A percentile compares a stretch with the other conserved stretches of the same genome.
phyloP scores from a whole-genome alignment of 2,888 invertebrate species.

The Saturnia pavonia region DNA sequence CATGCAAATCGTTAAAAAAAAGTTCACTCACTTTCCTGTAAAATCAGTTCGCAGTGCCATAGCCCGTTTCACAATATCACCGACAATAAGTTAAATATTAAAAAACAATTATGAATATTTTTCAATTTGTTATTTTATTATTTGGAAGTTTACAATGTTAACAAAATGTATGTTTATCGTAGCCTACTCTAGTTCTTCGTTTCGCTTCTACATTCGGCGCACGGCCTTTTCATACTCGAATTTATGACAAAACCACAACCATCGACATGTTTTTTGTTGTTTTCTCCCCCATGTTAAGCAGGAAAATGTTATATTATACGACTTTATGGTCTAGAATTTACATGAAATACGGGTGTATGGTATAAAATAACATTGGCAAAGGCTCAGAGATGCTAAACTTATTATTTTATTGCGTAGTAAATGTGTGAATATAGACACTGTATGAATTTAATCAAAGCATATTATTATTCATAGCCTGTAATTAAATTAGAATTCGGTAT shows the following conservation, averaged over 20 bases:
- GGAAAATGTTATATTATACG: slow-evolving; percentile 26
- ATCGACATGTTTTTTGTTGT: slow-evolving; percentile 6
- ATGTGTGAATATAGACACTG: slow-evolving; percentile 42
- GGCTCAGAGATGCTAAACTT: slow-evolving; percentile 44
- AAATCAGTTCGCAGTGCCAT: no score
- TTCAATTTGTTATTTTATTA: neutral
- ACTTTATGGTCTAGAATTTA: slow-evolving; percentile 29
- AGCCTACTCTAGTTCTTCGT: neutral
- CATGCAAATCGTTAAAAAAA: no score
- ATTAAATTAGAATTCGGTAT: neutral
- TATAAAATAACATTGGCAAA: slow-evolving; percentile 14
- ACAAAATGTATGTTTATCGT: neutral
- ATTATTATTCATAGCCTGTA: no score
- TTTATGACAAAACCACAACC: slow-evolving; percentile 1
- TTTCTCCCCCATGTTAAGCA: slow-evolving; percentile 4
- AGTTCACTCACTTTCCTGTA: no score
- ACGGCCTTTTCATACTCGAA: neutral
- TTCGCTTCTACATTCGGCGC: neutral
- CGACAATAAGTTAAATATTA: no score
- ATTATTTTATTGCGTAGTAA: slow-evolving; percentile 57
- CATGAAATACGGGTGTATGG: slow-evolving; percentile 25
- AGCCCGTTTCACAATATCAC: no score
- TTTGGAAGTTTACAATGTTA: neutral
- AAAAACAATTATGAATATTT: no score
- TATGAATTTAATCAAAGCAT: slow-evolving; percentile 39